phyloP scores from a whole-genome alignment of 2,113 vertebrate genomes.

The Rostratula benghalensis region DNA sequence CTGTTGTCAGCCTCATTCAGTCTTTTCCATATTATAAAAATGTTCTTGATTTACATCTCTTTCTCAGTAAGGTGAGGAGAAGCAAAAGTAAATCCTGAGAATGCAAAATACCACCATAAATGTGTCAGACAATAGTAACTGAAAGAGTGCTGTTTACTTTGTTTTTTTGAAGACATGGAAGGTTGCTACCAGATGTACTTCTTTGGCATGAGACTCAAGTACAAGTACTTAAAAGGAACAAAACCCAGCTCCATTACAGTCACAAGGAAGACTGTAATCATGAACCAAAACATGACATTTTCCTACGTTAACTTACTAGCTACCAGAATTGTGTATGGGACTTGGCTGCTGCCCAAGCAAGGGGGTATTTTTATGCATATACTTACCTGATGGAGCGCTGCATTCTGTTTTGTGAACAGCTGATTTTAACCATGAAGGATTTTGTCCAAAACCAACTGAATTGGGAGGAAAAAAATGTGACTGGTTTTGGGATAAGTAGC shows the following conservation, averaged over 20 bases:
- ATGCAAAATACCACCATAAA: background rate
- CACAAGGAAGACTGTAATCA: background rate
- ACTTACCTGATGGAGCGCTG: background rate
- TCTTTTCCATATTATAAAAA: background rate
- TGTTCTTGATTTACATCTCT: background rate
- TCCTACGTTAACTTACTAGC: background rate
- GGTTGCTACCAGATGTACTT: slow-evolving; percentile 29
- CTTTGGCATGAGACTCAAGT: background rate
- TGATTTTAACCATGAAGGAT: background rate
- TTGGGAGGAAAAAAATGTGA: background rate
- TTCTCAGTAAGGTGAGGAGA: background rate
- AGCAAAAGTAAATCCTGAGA: background rate
- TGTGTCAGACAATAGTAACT: background rate
- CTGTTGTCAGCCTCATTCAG: background rate
- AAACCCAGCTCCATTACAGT: background rate
- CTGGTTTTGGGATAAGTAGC: background rate
- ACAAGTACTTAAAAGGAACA: background rate
- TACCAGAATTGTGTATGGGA: background rate
- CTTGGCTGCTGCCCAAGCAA: background rate
- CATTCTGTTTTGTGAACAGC: background rate
- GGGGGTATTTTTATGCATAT: background rate
- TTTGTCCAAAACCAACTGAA: background rate
- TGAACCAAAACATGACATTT: background rate
- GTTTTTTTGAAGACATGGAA: background rate
- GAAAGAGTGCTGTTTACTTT: background rate